Evolutionary conservation across 2,113 vertebrate species (phyloP).

Genomic region (Platysteira castanea): DNA sequence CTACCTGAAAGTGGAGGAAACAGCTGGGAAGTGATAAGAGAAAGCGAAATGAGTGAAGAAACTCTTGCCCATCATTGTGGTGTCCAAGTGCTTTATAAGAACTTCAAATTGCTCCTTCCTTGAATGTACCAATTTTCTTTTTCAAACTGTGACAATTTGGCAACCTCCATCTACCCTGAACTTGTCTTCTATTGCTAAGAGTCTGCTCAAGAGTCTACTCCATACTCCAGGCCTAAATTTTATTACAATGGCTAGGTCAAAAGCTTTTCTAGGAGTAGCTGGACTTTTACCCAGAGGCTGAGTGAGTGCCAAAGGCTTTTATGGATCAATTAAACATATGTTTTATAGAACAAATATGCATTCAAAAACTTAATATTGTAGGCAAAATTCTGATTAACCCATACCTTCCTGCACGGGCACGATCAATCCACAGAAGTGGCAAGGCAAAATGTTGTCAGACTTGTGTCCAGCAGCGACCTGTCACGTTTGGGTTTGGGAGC

Average conservation of each 20-base stretch:
- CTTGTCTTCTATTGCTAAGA: neutral
- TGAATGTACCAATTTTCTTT: constrained; percentile 20
- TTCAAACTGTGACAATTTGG: constrained; percentile 4
- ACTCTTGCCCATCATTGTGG: neutral
- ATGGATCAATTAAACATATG: neutral
- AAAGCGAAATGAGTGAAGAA: neutral
- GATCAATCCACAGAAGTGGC: neutral
- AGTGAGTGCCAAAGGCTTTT: neutral
- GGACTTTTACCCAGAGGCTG: neutral
- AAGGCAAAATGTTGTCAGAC: neutral
- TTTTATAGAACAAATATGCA: neutral
- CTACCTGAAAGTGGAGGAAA: neutral
- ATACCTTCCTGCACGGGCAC: neutral
- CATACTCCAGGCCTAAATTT: neutral
- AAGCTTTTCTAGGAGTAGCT: neutral
- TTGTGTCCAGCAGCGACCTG: neutral
- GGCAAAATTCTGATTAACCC: neutral
- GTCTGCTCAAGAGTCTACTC: neutral
- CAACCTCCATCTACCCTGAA: neutral
- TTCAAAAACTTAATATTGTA: neutral
- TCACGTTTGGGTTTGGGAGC: neutral
- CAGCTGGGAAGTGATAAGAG: neutral
- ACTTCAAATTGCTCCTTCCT: constrained; percentile 20
- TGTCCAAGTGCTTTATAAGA: neutral
- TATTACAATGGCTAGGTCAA: neutral